Base-by-base conservation (phyloP, 64 coral and sea anemone genomes). In the Actinia tenebrosa region DNA sequence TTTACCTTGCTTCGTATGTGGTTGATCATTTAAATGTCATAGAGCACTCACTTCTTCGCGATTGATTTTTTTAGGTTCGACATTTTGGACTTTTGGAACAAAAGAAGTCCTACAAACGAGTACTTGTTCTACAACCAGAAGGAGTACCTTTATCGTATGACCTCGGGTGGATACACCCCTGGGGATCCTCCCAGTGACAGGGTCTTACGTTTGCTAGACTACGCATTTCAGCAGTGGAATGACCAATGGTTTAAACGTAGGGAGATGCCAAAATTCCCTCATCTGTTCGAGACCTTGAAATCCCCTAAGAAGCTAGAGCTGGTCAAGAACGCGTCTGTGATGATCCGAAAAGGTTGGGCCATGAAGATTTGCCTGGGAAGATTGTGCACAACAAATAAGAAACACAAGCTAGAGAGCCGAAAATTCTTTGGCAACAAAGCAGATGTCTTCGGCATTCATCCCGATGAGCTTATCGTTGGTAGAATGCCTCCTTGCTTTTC, bases 71-170 rank as follows among this genome's bases (percentile, higher is more conserved):
- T 86, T n/a, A n/a, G 92, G 19, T 89, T 93, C 83, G 83, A 93
- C 0, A 43, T 93, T 1, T 18, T 93, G 10, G 93, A 95, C 18
- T 89, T 89, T 78, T 95, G 93, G 93, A 91, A 95, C n/a, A 22
- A 91, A 44, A 64, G 46, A 60, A 95, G 86, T 50, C 87, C 93
- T 0, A 84, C 45, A 13, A 95, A 91, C 46, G 82, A 91, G 8
- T 95, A 95, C 78, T 13, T 95, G 83, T 95, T 95, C 43, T 95
- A 95, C 86, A 95, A 95, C 87, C 89, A 95, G 52, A 95, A 83
- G 60, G 93, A 95, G 27, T 95, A 91, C 83, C 83, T 95, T 1
- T 56, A 95, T 16, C 93, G 93, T 45, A 95, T 95, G 93, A 91
- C 93, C 3, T 89, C 89, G 1, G 89, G 94, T 10, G 79, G 80